Evolutionary conservation across 2,888 invertebrate genomes (phyloP).

Genomic region (Scaptodrosophila latifasciaeformis): DNA sequence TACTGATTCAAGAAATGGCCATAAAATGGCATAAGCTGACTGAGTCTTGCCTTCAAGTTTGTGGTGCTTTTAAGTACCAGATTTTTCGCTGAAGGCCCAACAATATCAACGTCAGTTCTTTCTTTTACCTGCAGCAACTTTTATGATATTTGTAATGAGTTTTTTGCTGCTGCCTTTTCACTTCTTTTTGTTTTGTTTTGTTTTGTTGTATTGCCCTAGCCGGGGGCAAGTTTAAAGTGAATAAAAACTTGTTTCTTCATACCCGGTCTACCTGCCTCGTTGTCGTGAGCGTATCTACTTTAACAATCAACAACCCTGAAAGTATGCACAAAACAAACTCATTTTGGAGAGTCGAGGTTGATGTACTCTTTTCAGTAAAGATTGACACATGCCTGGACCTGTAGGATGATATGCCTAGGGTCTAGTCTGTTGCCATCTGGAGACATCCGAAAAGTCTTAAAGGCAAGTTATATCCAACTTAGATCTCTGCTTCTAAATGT

Average conservation of each 20-base stretch:
- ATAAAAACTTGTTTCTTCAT: no score
- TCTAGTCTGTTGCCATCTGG: no score
- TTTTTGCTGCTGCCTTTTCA: constrained; percentile 19
- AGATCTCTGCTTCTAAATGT: no score
- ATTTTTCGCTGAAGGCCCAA: not conserved
- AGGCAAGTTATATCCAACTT: no score
- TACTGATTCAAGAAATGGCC: constrained; percentile 31
- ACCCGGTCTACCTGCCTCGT: no score
- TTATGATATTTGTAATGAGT: constrained; percentile 50
- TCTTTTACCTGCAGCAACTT: constrained; percentile 31
- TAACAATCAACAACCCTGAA: constrained; percentile 38
- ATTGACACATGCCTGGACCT: no score
- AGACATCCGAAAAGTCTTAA: no score
- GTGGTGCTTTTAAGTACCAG: no score
- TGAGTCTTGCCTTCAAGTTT: constrained; percentile 4
- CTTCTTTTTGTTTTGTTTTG: constrained; percentile 12
- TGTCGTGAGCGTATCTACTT: constrained; percentile 7
- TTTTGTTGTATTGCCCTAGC: constrained; percentile 19
- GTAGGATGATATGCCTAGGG: no score
- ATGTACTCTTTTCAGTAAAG: no score
- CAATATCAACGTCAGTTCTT: not conserved
- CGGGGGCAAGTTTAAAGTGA: constrained; percentile 16
- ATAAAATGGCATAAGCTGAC: constrained; percentile 41
- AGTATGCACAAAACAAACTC: constrained; percentile 39
- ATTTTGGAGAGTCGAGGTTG: no score